phyloP scores from a whole-genome alignment of 2,888 invertebrate genomes.

The Hoplodrina ambigua region DNA sequence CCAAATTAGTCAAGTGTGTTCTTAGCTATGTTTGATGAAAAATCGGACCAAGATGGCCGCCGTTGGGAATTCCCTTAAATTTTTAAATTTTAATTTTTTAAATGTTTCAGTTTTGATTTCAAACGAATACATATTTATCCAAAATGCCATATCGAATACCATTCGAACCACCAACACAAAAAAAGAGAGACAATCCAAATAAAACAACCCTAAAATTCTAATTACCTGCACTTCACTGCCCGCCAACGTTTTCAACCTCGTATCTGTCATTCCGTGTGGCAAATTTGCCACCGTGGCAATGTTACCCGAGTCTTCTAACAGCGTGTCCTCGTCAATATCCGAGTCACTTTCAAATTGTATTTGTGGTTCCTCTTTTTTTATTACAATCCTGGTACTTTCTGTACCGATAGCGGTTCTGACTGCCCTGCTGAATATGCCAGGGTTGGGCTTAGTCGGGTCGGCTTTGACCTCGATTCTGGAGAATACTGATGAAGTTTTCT shows the following conservation, averaged over 20 bases:
- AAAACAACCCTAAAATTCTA: conserved; percentile 39
- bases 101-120: no score
- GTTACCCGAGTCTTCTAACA: conserved; percentile 65
- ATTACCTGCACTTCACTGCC: conserved; percentile 87
- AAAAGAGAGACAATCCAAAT: conserved; percentile 40
- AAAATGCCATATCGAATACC: background rate
- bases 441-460: conserved; percentile 77
- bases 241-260: conserved; percentile 82
- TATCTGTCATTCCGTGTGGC: conserved; percentile 87
- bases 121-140: background rate
- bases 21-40: no score
- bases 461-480: conserved; percentile 73
- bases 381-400: conserved; percentile 66
- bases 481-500: conserved; percentile 73
- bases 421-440: conserved; percentile 84
- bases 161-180: conserved; percentile 50
- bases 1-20: no score
- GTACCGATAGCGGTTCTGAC: conserved; percentile 78
- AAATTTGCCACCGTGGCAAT: conserved; percentile 78
- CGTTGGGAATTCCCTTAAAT: no score
- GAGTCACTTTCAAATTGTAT: conserved; percentile 77
- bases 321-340: conserved; percentile 72
- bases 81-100: no score
- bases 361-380: conserved; percentile 73
- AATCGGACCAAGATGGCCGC: no score